phyloP scores from a whole-genome alignment of 2,797 vertebrate species.

The Acanthurus lineatus region DNA sequence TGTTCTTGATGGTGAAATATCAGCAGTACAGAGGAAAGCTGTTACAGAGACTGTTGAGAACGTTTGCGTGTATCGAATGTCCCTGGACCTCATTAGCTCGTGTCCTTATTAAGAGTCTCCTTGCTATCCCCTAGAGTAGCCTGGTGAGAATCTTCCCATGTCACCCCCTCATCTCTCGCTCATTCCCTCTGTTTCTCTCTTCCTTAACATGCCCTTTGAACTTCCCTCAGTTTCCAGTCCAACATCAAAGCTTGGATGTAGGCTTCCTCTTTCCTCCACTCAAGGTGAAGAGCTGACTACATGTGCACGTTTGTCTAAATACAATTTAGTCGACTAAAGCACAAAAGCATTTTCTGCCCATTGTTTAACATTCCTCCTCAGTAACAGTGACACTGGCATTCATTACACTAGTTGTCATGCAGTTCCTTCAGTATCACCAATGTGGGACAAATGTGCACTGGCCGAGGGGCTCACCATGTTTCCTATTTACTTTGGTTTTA shows the following conservation, averaged over 20 bases:
- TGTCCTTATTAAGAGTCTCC: constrained; percentile 82
- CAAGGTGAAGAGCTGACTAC: constrained; percentile 72
- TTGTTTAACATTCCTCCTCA: constrained; percentile 17
- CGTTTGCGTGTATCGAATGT: constrained; percentile 51
- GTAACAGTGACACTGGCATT: constrained; percentile 5
- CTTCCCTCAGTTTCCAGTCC: constrained; percentile 72
- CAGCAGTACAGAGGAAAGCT: constrained; percentile 12
- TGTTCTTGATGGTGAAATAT: constrained; percentile 44
- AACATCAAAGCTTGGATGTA: constrained; percentile 79
- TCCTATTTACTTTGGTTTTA: background rate
- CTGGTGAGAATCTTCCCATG: constrained; percentile 54
- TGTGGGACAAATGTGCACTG: background rate
- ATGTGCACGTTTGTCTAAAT: constrained; percentile 32
- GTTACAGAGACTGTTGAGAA: constrained; percentile 18
- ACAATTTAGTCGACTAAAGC: constrained; percentile 22
- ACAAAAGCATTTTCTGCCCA: background rate
- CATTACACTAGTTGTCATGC: background rate
- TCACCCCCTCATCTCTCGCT: constrained; percentile 44
- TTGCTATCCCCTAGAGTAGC: constrained; percentile 67
- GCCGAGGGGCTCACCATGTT: background rate
- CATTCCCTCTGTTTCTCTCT: constrained; percentile 66
- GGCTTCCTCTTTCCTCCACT: constrained; percentile 73
- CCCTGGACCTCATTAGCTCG: constrained; percentile 72
- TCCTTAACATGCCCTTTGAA: constrained; percentile 75
- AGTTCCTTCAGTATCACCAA: background rate